phyloP scores from a whole-genome alignment of 2,797 vertebrate genomes.

The Melanotaenia parkinsoni region DNA sequence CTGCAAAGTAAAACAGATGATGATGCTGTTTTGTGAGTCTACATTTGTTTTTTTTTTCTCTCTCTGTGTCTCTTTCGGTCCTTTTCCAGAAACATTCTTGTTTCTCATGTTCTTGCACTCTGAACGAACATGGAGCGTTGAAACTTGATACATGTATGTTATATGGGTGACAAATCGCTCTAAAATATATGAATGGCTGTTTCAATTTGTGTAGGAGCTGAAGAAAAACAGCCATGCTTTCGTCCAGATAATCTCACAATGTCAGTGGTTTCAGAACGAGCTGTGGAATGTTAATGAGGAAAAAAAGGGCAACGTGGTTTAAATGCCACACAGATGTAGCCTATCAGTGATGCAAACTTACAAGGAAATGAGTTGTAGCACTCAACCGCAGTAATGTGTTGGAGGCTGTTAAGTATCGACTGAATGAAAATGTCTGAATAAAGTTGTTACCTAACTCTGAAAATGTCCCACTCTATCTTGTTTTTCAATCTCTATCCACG shows the following conservation, averaged over 20 bases:
- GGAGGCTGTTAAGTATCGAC: conserved; percentile 25
- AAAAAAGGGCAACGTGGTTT: conserved; percentile 53
- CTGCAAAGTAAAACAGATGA: conserved; percentile 6
- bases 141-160: conserved; percentile 44
- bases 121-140: conserved; percentile 4
- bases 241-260: conserved; percentile 64
- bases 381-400: conserved; percentile 20
- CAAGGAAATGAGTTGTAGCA: conserved; percentile 54
- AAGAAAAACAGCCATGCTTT: conserved; percentile 45
- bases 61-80: conserved; percentile 8
- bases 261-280: conserved; percentile 59
- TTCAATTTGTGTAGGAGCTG: conserved; percentile 42
- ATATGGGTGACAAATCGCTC: conserved; percentile 46
- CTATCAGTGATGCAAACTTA: conserved; percentile 58
- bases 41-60: conserved; percentile 11
- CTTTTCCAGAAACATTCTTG: conserved; percentile 26
- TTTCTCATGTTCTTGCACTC: conserved; percentile 5
- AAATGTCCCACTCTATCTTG: conserved; percentile 64
- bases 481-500: conserved; percentile 68
- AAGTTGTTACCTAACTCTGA: conserved; percentile 63
- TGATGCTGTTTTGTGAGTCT: too few species aligned
- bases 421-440: conserved; percentile 61
- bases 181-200: conserved; percentile 50
- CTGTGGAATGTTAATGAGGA: conserved; percentile 72
- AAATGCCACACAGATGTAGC: conserved; percentile 75